These are phyloP conservation scores for Leptopilina clavipes DNA, from an alignment of 1,140 invertebrate genomes.

Conservation along the genomic window DNA sequence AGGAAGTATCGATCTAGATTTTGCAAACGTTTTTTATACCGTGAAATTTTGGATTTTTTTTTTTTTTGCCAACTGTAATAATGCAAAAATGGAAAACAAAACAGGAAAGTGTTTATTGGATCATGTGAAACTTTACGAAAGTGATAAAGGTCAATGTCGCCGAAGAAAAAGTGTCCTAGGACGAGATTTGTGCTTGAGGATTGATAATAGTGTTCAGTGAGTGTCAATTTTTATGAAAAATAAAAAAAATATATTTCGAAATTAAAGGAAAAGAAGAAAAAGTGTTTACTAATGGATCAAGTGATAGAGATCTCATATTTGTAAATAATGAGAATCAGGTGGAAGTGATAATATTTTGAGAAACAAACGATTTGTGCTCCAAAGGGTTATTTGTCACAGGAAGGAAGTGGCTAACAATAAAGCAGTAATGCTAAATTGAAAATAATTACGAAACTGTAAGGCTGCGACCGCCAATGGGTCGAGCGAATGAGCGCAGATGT, in stretches of 20 bases:
- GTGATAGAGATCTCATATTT: background rate
- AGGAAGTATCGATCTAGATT: background rate
- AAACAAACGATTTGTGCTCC: background rate
- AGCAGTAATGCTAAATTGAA: conserved; percentile 3
- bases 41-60: background rate
- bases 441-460: background rate
- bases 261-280: too few relatives aligned
- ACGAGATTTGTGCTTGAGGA: conserved; percentile 13
- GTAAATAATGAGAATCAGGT: background rate
- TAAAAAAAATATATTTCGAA: background rate
- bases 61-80: background rate
- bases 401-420: background rate
- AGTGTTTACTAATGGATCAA: background rate
- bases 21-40: background rate
- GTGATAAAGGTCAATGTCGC: background rate
- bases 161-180: conserved; percentile 18
- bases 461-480: conserved; percentile 19
- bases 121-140: conserved; percentile 9
- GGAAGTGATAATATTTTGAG: too few relatives aligned
- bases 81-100: conserved; percentile 11
- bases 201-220: conserved; percentile 4
- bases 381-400: background rate
- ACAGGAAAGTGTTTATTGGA: background rate
- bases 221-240: background rate
- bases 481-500: conserved; percentile 20